phyloP scores from a whole-genome alignment of 2,113 vertebrate species.

The Herpetotheres cachinnans region DNA sequence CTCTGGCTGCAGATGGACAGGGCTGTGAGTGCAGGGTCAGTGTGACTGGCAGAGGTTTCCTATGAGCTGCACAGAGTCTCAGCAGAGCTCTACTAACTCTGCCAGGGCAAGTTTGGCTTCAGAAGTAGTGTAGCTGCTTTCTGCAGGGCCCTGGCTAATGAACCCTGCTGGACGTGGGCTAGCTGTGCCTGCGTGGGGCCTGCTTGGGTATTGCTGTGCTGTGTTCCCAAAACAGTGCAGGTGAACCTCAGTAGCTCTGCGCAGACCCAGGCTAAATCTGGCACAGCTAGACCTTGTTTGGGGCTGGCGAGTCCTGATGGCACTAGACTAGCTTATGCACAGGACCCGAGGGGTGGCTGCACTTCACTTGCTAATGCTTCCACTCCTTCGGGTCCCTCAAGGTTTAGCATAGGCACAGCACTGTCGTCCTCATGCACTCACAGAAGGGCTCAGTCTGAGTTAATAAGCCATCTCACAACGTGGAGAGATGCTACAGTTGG shows the following conservation, averaged over 20 bases:
- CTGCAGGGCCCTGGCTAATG: neutral
- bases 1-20: neutral
- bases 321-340: neutral
- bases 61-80: accelerated
- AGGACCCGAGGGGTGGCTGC: neutral
- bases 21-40: neutral
- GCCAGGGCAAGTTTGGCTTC: neutral
- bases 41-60: neutral
- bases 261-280: neutral
- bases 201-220: neutral
- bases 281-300: neutral
- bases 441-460: neutral
- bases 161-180: neutral
- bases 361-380: neutral
- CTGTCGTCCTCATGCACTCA: neutral
- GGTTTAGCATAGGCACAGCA: neutral
- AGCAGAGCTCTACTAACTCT: neutral
- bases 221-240: neutral
- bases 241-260: neutral
- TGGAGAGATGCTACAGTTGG: neutral
- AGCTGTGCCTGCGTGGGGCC: neutral
- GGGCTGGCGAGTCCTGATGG: neutral
- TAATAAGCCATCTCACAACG: neutral
- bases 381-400: too few species aligned
- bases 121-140: neutral